A percentile compares a stretch with the other conserved stretches of the same genome.
Conservation (phyloP, 2,888 invertebrate genomes). For the Melangyna quadrimaculata region DNA sequence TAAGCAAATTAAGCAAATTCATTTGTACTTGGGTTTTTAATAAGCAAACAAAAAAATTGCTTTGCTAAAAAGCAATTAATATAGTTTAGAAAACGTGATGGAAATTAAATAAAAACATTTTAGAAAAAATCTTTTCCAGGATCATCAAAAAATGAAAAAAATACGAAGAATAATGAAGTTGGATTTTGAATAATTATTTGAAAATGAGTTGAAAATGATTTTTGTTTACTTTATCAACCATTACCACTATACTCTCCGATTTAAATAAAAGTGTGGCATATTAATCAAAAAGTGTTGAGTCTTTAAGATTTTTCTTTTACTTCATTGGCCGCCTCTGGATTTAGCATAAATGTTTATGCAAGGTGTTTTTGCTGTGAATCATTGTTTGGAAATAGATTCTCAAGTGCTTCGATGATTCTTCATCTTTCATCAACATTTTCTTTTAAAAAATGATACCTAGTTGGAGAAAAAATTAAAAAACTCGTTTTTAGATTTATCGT, state of each 20-base stretch:
- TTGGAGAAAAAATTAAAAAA: not conserved
- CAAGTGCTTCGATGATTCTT: not conserved
- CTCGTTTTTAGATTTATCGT: not conserved
- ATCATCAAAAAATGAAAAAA: not conserved
- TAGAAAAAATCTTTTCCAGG: not conserved
- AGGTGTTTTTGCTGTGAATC: conserved; percentile 8
- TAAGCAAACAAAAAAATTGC: not conserved
- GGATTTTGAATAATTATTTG: conserved; percentile 3
- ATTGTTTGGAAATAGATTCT: conserved; percentile 11
- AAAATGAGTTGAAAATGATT: not conserved
- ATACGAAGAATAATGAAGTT: not conserved
- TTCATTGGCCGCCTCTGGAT: not conserved
- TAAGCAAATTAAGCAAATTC: not conserved
- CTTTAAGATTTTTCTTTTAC: not conserved
- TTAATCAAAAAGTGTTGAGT: conserved; percentile 1
- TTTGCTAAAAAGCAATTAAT: not conserved
- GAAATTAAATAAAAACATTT: not conserved
- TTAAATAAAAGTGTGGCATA: not conserved
- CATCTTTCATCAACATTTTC: not conserved
- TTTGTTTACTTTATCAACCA: not conserved
- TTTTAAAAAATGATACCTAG: not conserved
- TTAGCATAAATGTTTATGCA: not conserved
- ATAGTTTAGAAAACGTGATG: too few relatives aligned
- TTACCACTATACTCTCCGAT: not conserved
- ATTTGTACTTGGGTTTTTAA: not conserved